Conservation (phyloP, 2,888 invertebrate genomes). For the Pristionchus mayeri region DNA sequence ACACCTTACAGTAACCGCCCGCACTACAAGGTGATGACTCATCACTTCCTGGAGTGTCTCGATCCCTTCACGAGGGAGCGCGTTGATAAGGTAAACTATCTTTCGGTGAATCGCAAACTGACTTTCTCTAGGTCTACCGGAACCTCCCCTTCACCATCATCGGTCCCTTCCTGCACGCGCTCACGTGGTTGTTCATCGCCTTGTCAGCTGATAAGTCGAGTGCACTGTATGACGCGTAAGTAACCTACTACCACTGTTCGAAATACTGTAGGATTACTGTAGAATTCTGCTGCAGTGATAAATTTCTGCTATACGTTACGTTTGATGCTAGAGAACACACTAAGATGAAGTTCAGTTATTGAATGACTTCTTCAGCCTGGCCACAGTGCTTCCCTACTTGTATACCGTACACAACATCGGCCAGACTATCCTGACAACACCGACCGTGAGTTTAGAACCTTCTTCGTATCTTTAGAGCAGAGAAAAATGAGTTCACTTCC, state of each 20-base stretch:
- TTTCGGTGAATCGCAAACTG: neutral
- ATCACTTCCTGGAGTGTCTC: conserved; percentile 34
- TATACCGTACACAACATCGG: conserved; percentile 22
- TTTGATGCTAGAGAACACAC: too few species aligned
- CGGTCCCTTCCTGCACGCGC: conserved; percentile 22
- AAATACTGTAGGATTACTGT: too few species aligned
- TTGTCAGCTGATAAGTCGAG: conserved; percentile 20
- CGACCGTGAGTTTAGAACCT: neutral
- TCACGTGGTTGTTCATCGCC: conserved; percentile 36
- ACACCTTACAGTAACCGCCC: conserved; percentile 48
- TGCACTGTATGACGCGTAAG: too few species aligned
- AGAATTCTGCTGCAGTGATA: too few species aligned
- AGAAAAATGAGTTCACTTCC: too few species aligned
- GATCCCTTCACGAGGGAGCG: conserved; percentile 37
- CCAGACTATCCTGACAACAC: conserved; percentile 26
- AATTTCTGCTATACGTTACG: too few species aligned
- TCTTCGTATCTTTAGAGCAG: too few species aligned
- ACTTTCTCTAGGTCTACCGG: conserved; percentile 33
- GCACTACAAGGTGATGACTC: conserved; percentile 27
- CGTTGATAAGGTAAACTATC: conserved; percentile 42
- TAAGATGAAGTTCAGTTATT: too few species aligned
- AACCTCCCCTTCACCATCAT: conserved; percentile 16
- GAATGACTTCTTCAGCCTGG: conserved; percentile 40
- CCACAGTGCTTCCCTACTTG: neutral
- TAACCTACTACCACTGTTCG: too few species aligned